Base-by-base conservation (phyloP, 2,797 vertebrate species). In the Hypotaenidia philippensis region DNA sequence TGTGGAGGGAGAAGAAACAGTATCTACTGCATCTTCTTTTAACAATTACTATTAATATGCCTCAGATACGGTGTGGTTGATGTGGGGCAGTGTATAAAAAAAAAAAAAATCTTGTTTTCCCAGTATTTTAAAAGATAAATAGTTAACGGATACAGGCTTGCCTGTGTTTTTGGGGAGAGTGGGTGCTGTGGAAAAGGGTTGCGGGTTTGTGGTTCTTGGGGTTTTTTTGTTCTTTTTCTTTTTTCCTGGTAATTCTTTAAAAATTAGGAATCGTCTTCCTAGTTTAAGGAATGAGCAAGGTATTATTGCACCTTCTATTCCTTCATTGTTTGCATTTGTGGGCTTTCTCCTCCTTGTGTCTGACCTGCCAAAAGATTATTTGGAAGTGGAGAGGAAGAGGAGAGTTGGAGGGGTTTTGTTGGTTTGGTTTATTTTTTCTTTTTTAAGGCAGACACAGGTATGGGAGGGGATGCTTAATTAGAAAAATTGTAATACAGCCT, bases 291-390 rank as follows among this genome's bases (percentile, higher is more conserved):
- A 66, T 16, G 44, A 44, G 68, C 56, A 74, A 95, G 75, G 57
- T 5, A 0, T 83, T 85, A 50, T 75, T 89, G 29, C 79, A 81
- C 56, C 13, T 59, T 64, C 64, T 68, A 9, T 70, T 71, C 72
- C 61, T 93, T 92, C 70, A 75, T 91, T 94, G 85, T 95, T 44
- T 89, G 68, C 60, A 21, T 87, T 91, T 84, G 31, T 23, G 14
- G 6, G 18, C 2, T 2, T 80, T 88, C 79, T 69, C 7, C 23
- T 81, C 11, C 70, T 72, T 1, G 0, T 9, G 53, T 52, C 81
- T 55, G 89, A 75, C 63, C 87, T 85, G 75, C 52, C 34, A 40
- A 41, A 78, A 56, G 50, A 71, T 76, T 70, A 44, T 84, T 70
- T 87, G 49, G 56, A 56, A 87, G 78, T 34, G 32, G 52, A 82